phyloP scores from a whole-genome alignment of 2,888 invertebrate genomes.

The Tachina fera region DNA sequence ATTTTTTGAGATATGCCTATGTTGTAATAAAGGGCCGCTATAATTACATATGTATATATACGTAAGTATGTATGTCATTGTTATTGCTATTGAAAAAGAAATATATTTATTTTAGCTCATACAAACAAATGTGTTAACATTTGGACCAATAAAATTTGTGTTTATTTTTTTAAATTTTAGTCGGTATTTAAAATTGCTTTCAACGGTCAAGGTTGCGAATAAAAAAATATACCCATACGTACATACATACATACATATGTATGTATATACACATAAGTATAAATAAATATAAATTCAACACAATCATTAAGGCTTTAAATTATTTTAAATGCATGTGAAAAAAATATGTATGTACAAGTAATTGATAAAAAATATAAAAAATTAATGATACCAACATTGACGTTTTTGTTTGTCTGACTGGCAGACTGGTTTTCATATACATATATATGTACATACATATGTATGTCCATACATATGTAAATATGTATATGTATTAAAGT shows the following conservation, averaged over 20 bases:
- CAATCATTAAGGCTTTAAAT: slow-evolving; percentile 38
- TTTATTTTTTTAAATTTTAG: slow-evolving; percentile 46
- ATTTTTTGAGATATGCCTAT: no score
- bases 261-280: background rate
- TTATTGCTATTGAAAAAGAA: slow-evolving; percentile 23
- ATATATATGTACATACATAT: background rate
- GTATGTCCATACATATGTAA: no score
- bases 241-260: background rate
- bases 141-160: slow-evolving; percentile 5
- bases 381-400: slow-evolving; percentile 55
- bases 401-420: slow-evolving; percentile 48
- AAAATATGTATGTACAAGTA: background rate
- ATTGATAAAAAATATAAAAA: slow-evolving; percentile 23
- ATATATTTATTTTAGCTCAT: background rate
- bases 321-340: slow-evolving; percentile 43
- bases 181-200: slow-evolving; percentile 75
- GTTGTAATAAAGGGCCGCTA: no score
- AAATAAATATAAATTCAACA: slow-evolving; percentile 30
- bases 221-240: slow-evolving; percentile 6
- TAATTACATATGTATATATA: background rate
- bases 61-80: slow-evolving; percentile 6
- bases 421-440: slow-evolving; percentile 5
- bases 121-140: slow-evolving; percentile 22
- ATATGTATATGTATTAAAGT: no score
- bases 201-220: slow-evolving; percentile 79